These are phyloP conservation scores for Holothuria scabra DNA, from an alignment of 53 echinoderm and acorn worm species.

Conservation along the genomic window DNA sequence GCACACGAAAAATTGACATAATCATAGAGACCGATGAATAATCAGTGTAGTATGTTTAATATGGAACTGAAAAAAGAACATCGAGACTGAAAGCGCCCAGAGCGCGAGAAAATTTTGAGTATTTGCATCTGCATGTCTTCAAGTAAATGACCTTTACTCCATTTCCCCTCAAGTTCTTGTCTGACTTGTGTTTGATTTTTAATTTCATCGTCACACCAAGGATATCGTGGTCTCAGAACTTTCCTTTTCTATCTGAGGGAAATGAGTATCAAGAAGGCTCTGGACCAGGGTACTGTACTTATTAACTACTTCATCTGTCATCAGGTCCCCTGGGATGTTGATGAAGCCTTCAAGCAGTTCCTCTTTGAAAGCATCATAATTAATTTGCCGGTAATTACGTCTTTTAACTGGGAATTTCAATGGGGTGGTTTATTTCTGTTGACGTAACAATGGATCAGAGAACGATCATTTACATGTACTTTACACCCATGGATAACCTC, in stretches of 20 bases:
- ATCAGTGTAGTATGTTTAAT: too few relatives aligned
- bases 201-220: constrained; percentile 13
- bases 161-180: constrained; percentile 15
- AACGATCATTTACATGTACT: neutral
- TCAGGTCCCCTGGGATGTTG: neutral
- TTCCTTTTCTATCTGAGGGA: neutral
- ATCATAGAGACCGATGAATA: too few relatives aligned
- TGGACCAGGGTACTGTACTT: neutral
- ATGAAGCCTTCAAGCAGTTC: neutral
- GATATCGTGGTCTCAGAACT: neutral
- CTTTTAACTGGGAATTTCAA: neutral
- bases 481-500: neutral
- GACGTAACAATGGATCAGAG: constrained; percentile 8
- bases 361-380: neutral
- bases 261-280: neutral
- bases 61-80: too few relatives aligned
- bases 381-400: neutral
- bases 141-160: neutral
- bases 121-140: neutral
- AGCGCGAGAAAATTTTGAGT: too few relatives aligned
- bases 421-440: neutral
- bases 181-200: neutral
- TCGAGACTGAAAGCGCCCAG: too few relatives aligned
- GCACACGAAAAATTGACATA: too few relatives aligned
- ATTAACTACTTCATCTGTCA: neutral